phyloP scores from a whole-genome alignment of 2,797 vertebrate species.

The Cephalopachus bancanus region DNA sequence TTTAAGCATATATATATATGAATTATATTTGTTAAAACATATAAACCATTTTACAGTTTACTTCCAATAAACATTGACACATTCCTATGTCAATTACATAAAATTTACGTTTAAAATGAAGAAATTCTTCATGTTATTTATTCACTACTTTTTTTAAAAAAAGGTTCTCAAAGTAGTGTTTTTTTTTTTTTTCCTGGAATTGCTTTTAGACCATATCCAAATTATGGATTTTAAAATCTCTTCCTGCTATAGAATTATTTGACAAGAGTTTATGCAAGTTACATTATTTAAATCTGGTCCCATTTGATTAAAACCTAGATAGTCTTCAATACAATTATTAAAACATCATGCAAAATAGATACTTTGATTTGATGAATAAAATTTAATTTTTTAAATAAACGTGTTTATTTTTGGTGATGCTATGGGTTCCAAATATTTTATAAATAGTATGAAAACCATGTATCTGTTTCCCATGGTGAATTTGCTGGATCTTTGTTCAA shows the following conservation, averaged over 20 bases:
- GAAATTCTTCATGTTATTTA: neutral
- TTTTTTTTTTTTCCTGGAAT: neutral
- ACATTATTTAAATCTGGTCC: neutral
- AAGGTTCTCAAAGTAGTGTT: neutral
- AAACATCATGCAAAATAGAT: neutral
- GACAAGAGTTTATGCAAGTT: neutral
- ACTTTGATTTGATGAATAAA: neutral
- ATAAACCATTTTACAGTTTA: neutral
- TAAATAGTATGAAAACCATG: neutral
- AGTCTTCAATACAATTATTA: slow-evolving; percentile 5
- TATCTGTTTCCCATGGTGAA: neutral
- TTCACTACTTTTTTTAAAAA: neutral
- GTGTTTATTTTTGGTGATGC: neutral
- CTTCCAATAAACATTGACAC: neutral
- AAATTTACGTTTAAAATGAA: neutral
- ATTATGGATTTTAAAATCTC: neutral
- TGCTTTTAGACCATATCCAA: neutral
- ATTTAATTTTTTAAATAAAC: neutral
- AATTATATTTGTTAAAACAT: neutral
- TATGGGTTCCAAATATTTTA: neutral
- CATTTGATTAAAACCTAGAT: neutral
- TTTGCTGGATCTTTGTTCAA: neutral
- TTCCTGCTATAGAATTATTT: slow-evolving; percentile 7
- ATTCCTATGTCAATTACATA: neutral
- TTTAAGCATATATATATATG: neutral